Evolutionary conservation across 2,797 vertebrate genomes (phyloP).

Genomic region (Pseudocheirus occidentalis): DNA sequence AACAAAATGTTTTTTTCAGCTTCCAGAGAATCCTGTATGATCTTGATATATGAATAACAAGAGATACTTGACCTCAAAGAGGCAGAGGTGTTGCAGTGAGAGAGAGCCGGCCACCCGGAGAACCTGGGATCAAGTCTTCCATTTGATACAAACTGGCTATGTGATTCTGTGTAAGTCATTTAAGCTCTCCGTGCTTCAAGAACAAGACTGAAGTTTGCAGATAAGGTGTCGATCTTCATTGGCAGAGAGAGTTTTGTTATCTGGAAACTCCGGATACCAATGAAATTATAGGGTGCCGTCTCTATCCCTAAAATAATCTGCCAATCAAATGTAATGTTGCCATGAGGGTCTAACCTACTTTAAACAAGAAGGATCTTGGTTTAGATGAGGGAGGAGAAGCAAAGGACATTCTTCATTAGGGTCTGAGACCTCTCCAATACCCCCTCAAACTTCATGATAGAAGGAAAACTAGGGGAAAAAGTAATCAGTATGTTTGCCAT

Average conservation of each 20-base stretch:
- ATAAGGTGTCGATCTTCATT: not conserved
- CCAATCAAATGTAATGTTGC: slow-evolving; percentile 2
- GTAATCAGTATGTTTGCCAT: too few relatives aligned
- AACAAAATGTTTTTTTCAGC: not conserved
- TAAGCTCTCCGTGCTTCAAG: not conserved
- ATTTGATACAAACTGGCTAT: not conserved
- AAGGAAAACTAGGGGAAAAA: too few relatives aligned
- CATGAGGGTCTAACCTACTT: slow-evolving; percentile 10
- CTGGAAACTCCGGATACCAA: not conserved
- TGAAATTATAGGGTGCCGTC: not conserved
- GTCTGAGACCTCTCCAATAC: not conserved
- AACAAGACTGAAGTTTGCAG: not conserved
- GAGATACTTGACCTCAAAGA: not conserved
- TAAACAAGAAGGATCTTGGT: slow-evolving; percentile 41
- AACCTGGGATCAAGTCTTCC: not conserved
- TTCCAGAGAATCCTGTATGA: not conserved
- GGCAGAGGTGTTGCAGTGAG: not conserved
- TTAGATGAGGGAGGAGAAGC: not conserved
- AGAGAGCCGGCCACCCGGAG: not conserved
- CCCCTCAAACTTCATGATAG: slow-evolving; percentile 4
- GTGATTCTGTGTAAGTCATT: not conserved
- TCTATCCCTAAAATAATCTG: not conserved
- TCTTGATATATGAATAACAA: not conserved
- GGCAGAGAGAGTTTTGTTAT: not conserved
- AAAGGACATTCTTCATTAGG: not conserved